Base-by-base conservation (phyloP, 2,113 vertebrate species). In the Nyctereutes procyonoides region DNA sequence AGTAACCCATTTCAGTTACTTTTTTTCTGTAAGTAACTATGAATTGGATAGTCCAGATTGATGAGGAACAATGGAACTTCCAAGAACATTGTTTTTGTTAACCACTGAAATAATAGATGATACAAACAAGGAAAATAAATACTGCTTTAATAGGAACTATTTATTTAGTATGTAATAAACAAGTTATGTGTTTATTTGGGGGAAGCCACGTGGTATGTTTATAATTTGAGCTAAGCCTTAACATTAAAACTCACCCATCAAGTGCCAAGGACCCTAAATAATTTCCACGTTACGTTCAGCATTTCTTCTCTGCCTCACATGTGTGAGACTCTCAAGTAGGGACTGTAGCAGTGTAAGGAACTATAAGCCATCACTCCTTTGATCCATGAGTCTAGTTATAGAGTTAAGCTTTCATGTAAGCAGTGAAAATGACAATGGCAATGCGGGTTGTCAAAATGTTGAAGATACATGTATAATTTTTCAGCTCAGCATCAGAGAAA, bases 111-210 rank as follows among this genome's bases (percentile, higher is more conserved):
- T 93, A 86, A 95, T 60, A 96, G 56, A 8, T 51, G 88, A 0
- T 82, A 69, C 20, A 80, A 88, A 77, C 69, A 55, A 74, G 69
- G 32, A 97, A 85, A 97, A 85, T 88, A 38, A 97, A 93, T 76
- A 94, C 16, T 20, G 12, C 95, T 96, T 93, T 97, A 87, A 90
- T 69, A 88, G 22, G 22, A 86, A 82, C 16, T 88, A 73, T 94
- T 90, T 5, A 96, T 84, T 96, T 95, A 73, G 4, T 82, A 53
- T 11, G 51, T 84, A 97, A 77, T 88, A 90, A 91, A 73, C 43
- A 93, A 28, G 95, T 82, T 43, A 83, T 93, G 30, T 89, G 55
- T 38, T 96, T 77, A 73, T 96, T 95, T 94, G 77, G 8, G 35
- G 26, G 48, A 88, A 97, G 24, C 38, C 69, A 67, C 73, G 16